Base-by-base conservation (phyloP, 2,888 invertebrate species). In the Nebria brevicollis region DNA sequence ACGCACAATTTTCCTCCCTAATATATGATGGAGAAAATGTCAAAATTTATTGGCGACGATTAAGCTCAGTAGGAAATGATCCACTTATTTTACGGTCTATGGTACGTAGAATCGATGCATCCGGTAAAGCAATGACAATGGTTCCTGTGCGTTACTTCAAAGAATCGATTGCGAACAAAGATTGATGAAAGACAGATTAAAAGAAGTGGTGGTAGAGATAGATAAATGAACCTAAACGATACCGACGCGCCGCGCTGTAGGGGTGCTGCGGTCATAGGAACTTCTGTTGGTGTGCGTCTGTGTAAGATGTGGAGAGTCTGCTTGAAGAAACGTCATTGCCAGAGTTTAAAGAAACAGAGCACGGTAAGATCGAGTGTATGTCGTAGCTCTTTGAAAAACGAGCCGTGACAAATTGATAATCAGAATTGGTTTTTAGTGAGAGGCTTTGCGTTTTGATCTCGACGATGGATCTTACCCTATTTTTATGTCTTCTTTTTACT, bases 211-310 rank as follows among this genome's bases (percentile, higher is more conserved):
- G 68, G 68, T 75, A 25, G 79, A 79, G 75, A 79, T 79, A 79
- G 79, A 79, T 79, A 79, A 79, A 79, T 79, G 79, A 75, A 75
- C 54, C 74, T 79, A 79, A 79, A 79, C 75, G 79, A 78, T 73
- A 78, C 72, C 72, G 72, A 78, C 72, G 78, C 70, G 70, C 1
- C 72, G 78, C 70, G 70, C 54, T 54, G 70, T 34, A 15, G 20
- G 13, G 34, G 25, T 15, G 70, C 70, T 34, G 70, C 70, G 34
- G 70, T 5, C 70, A 70, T 6, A 6, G 54, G 13, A 54, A 10
- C 34, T 26, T 41, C 42, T 42, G 11, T 42, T 13, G 20, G 8
- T 73, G 73, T 73, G 42, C 26, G 42, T 72, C 34, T 73, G 73
- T 72, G 72, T 41, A 42, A 26, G 73, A 41, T n/a, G 41, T 8